Evolutionary conservation across 2,113 vertebrate genomes (phyloP).

Genomic region (Xenotilapia caudafasciata): DNA sequence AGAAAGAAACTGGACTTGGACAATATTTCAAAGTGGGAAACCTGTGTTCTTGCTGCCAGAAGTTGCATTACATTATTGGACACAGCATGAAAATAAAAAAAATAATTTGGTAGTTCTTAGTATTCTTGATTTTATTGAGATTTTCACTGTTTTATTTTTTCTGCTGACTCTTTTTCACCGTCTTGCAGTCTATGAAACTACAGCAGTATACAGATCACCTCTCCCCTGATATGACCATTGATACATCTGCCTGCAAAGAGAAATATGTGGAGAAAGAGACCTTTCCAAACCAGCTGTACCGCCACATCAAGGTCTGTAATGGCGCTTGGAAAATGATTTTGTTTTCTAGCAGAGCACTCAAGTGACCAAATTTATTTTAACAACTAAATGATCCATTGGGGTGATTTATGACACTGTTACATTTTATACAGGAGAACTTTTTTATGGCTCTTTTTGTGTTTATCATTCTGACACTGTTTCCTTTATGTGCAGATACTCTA

Average conservation of each 20-base stretch:
- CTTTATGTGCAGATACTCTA: neutral
- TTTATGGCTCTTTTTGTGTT: neutral
- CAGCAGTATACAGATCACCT: slow-evolving; percentile 84
- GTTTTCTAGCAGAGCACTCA: neutral
- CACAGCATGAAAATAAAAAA: neutral
- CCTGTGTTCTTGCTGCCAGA: neutral
- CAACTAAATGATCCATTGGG: neutral
- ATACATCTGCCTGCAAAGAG: slow-evolving; percentile 83
- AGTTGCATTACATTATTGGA: neutral
- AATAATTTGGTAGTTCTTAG: neutral
- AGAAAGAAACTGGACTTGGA: neutral
- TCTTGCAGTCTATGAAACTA: slow-evolving; percentile 79
- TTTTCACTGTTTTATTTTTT: neutral
- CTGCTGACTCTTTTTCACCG: neutral
- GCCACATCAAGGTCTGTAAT: slow-evolving; percentile 88
- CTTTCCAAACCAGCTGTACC: slow-evolving; percentile 90
- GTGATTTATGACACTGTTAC: neutral
- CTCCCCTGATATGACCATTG: slow-evolving; percentile 86
- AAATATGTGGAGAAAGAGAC: slow-evolving; percentile 83
- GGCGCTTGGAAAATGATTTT: neutral
- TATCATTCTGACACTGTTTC: neutral
- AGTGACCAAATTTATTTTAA: neutral
- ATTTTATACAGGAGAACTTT: neutral
- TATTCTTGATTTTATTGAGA: neutral
- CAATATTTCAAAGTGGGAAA: neutral